phyloP scores from a whole-genome alignment of 2,113 vertebrate genomes.

The Carassius gibelio region DNA sequence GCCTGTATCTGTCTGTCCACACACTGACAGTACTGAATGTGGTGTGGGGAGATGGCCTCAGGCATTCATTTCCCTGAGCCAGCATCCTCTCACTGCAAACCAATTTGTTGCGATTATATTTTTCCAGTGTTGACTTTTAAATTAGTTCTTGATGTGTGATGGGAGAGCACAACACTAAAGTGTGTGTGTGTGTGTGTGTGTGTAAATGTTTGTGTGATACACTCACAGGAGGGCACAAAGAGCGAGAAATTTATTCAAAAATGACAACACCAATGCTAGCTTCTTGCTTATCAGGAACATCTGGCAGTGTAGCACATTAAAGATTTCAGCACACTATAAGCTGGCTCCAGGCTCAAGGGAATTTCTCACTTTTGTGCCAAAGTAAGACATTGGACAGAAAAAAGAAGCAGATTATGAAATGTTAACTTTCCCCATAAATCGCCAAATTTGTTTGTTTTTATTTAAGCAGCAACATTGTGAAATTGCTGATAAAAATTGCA shows the following conservation, averaged over 20 bases:
- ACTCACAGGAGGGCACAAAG: constrained; percentile 69
- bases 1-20: neutral
- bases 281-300: constrained; percentile 66
- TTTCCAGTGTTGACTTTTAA: constrained; percentile 12
- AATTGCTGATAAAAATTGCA: constrained; percentile 10
- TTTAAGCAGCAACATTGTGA: constrained; percentile 16
- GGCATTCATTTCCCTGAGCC: constrained; percentile 65
- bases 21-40: constrained; percentile 37
- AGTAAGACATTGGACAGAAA: constrained; percentile 33
- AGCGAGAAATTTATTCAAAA: constrained; percentile 55
- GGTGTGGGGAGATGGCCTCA: constrained; percentile 60
- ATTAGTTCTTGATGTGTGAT: constrained; percentile 25
- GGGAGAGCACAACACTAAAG: neutral
- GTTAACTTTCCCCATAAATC: constrained; percentile 7
- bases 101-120: constrained; percentile 42
- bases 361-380: constrained; percentile 45
- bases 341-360: constrained; percentile 53
- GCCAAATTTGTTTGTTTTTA: constrained; percentile 17
- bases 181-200: neutral
- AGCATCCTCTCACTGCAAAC: constrained; percentile 64
- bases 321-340: constrained; percentile 45
- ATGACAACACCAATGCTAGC: constrained; percentile 61
- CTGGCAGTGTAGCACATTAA: constrained; percentile 60
- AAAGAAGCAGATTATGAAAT: constrained; percentile 12
- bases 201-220: constrained; percentile 56